Evolutionary conservation across 2,797 vertebrate species (phyloP).

Genomic region (Sebastes dallii): DNA sequence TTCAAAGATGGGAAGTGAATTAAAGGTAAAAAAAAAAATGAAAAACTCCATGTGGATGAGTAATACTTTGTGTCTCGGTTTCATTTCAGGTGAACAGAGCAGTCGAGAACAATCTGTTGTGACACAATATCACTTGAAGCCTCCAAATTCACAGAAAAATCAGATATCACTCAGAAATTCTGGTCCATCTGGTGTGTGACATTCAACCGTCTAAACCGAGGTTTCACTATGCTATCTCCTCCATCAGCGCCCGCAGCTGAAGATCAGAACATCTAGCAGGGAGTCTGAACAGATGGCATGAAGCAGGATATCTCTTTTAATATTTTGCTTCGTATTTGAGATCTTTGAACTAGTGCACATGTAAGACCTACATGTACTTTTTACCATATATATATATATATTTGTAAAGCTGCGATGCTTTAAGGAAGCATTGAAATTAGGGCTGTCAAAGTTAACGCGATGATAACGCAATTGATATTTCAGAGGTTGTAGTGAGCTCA

Average conservation of each 20-base stretch:
- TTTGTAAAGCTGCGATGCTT: not conserved
- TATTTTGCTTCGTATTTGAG: not conserved
- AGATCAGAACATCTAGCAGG: slow-evolving; percentile 17
- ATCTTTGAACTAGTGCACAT: not conserved
- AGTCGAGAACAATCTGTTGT: not conserved
- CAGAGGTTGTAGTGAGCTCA: accelerated
- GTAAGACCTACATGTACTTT: not conserved
- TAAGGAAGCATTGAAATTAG: not conserved
- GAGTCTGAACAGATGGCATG: slow-evolving; percentile 48
- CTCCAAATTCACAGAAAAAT: slow-evolving; percentile 26
- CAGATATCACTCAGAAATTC: slow-evolving; percentile 33
- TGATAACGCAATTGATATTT: too few relatives aligned
- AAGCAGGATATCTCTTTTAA: not conserved
- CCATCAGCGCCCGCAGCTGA: slow-evolving; percentile 52
- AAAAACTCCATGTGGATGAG: not conserved
- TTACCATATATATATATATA: not conserved
- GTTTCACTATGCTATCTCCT: slow-evolving; percentile 39
- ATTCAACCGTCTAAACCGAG: slow-evolving; percentile 31
- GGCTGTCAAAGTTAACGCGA: too few relatives aligned
- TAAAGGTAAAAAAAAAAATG: not conserved
- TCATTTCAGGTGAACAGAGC: not conserved
- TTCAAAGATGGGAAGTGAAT: not conserved
- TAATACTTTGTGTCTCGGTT: not conserved
- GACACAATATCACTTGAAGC: not conserved
- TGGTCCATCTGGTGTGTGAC: slow-evolving; percentile 4